Evolutionary conservation across 2,113 vertebrate species (phyloP), one percentile per base, ranked within the genome.

Genomic region (Pseudolaguvia tuberculata): DNA sequence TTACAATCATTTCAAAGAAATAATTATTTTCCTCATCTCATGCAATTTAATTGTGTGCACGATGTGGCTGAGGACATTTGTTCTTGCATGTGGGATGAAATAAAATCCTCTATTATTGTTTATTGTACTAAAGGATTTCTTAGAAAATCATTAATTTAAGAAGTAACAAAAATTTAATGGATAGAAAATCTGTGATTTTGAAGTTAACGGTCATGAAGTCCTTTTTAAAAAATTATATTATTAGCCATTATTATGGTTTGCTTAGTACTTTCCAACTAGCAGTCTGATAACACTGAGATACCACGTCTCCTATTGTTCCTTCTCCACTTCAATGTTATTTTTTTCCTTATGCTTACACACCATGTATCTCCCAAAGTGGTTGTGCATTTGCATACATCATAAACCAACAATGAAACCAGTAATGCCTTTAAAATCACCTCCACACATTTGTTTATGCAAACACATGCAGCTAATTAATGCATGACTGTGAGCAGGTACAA

Each of bases 1-100:
- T 82, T 79, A 79, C 74, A 77, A 79, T 81, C 71, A 70, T 81
- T 73, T 79, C n/a, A 53, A 23, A 56, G 75, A 66, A 77, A 71
- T 62, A 20, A 52, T 65, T 31, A 59, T 52, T 45, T 53, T 75
- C 65, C 5, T 65, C 71, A 65, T 74, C 31, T 51, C 69, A 70
- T 35, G 68, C 53, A 47, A 55, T 75, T 59, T 31, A 45, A 47
- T 59, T 50, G 71, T 70, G 50, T 55, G 23, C 47, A 25, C 14
- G 51, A 45, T 65, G 59, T 27, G 17, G 27, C 25, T 21, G 31
- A 27, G 58, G 57, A 63, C 20, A 42, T 73, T 50, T 61, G 39
- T 75, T 13, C 7, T 48, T 3, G 7, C 70, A 50, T 21, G 39
- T 59, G 18, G 23, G 27, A 61, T 7, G 4, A 27, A 71, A 75